Evolutionary conservation across 2,113 vertebrate genomes (phyloP), one percentile per base, ranked within the genome.

Genomic region (Anthoscopus minutus): DNA sequence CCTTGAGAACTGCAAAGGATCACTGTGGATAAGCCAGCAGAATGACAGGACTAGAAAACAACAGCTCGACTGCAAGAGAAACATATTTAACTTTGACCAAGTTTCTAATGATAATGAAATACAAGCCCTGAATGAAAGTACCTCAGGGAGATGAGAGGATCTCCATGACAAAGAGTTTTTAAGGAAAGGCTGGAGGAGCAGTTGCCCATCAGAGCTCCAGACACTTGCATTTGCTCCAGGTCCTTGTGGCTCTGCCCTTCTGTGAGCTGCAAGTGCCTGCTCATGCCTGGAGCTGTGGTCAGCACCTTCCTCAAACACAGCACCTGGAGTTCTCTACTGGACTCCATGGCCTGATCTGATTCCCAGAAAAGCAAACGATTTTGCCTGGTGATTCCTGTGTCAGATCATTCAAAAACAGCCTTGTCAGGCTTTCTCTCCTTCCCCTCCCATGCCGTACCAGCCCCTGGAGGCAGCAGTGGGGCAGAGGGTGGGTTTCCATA

Each of bases 171-270:
- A 57, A n/a, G 45, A 58, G 28, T 13, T 72, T 60, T 48, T 61
- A 86, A 64, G 71, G 44, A 51, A 60, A 88, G 35, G 54, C 13
- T 50, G 30, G 48, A 62, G 7, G 40, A 71, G 23, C 2, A 3
- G 31, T 50, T 65, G 22, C 21, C 81, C 53, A 64, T 40, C 45
- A 37, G 73, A 50, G 30, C 61, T 42, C 18, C 0, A 6, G 70
- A 38, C 31, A 74, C 28, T 21, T 4, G 4, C 27, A 79, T 42
- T 18, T 0, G 0, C n/a, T 47, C 3, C 3, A n/a, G 57, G 13
- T 44, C 14, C 21, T 53, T 74, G 51, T 44, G n/a, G 27, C 22
- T 22, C 37, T 72, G 53, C 28, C 42, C 4, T 62, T 62, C 79
- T 45, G 47, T 16, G 35, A 88, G 61, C 73, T 71, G n/a, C 83